Conservation (phyloP, 2,888 invertebrate species). For the Liposcelis brunnea region DNA sequence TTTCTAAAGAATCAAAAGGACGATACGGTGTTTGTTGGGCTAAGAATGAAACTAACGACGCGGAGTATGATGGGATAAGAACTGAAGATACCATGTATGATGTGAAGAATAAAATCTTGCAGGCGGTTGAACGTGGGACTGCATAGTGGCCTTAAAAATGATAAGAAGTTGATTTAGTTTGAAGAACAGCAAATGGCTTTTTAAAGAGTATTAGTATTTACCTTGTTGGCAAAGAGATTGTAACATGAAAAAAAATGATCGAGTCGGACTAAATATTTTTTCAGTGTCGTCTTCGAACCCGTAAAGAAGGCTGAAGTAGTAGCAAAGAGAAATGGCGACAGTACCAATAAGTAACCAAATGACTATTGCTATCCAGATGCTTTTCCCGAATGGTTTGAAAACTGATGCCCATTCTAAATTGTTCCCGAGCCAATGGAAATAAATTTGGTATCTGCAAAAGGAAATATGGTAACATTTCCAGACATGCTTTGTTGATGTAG, state of each 20-base stretch:
- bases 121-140: slow-evolving; percentile 4
- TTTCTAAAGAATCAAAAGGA: slow-evolving; percentile 9
- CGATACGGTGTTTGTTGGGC: slow-evolving; percentile 7
- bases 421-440: neutral
- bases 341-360: neutral
- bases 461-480: no score
- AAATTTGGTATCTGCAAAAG: slow-evolving; percentile 2
- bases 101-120: slow-evolving; percentile 9
- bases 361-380: neutral
- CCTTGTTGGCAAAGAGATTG: slow-evolving; percentile 4
- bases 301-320: neutral
- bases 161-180: neutral
- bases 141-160: slow-evolving; percentile 1
- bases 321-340: neutral
- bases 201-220: no score
- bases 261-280: neutral
- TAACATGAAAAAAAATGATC: neutral
- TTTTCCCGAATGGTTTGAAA: slow-evolving; percentile 1
- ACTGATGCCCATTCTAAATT: neutral
- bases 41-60: slow-evolving; percentile 9
- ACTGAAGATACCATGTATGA: slow-evolving; percentile 5
- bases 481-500: no score
- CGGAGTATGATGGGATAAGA: slow-evolving; percentile 10
- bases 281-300: neutral
- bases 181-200: no score